phyloP scores from a whole-genome alignment of 1,140 invertebrate species.

The Galleria mellonella region DNA sequence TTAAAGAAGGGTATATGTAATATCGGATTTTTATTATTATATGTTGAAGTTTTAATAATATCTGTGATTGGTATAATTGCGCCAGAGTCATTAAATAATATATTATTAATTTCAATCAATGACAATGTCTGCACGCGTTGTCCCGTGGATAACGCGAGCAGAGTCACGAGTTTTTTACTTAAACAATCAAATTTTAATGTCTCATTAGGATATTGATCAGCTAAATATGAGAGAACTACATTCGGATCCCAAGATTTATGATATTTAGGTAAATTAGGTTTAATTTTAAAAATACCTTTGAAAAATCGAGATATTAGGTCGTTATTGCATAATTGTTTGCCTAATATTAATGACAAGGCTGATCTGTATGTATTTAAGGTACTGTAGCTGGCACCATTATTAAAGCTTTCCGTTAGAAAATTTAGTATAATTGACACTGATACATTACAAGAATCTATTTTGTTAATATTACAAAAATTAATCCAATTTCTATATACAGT shows the following conservation, averaged over 20 bases:
- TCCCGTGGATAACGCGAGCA: slow-evolving; percentile 10
- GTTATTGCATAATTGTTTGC: not conserved
- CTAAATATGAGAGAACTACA: not conserved
- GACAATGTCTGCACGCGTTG: slow-evolving; percentile 11
- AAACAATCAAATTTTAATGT: not conserved
- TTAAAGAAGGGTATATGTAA: slow-evolving; percentile 4
- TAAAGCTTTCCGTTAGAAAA: not conserved
- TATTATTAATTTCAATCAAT: not conserved
- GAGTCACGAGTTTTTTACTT: slow-evolving; percentile 7
- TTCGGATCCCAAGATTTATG: slow-evolving; percentile 6
- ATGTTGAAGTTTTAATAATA: slow-evolving; percentile 7
- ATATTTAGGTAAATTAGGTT: slow-evolving; percentile 1
- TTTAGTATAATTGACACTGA: not conserved
- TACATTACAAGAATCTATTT: not conserved
- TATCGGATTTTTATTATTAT: not conserved
- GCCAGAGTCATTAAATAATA: not conserved
- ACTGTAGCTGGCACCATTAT: not conserved
- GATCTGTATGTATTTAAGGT: slow-evolving; percentile 1
- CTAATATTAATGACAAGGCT: not conserved
- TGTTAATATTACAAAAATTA: too few species aligned
- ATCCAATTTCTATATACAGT: not conserved
- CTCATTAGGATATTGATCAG: slow-evolving; percentile 4
- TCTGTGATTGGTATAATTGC: slow-evolving; percentile 2
- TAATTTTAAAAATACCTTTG: slow-evolving; percentile 2
- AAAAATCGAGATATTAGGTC: slow-evolving; percentile 1